phyloP scores from a whole-genome alignment of 2,797 vertebrate species.

The Anas acuta region DNA sequence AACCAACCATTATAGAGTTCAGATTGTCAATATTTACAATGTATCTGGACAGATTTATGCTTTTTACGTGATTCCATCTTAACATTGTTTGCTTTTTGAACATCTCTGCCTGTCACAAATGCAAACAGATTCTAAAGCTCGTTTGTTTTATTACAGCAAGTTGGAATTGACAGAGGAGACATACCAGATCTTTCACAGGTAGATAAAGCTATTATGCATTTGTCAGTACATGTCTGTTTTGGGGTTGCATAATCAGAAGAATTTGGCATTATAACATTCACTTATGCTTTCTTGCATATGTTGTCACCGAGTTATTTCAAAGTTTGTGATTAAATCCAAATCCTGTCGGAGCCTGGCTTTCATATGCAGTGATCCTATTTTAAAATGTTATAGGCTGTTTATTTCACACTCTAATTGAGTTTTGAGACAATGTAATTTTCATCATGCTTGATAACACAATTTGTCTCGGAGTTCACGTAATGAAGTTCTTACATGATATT shows the following conservation, averaged over 20 bases:
- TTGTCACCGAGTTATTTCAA: background rate
- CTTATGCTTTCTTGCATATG: background rate
- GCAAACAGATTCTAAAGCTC: constrained; percentile 20
- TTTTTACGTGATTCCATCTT: background rate
- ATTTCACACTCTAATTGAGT: background rate
- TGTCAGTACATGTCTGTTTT: background rate
- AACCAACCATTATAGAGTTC: background rate
- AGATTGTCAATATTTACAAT: background rate
- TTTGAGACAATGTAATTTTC: constrained; percentile 2
- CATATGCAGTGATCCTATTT: background rate
- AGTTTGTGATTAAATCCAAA: background rate
- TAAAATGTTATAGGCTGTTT: background rate
- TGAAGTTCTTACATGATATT: background rate
- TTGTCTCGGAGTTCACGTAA: background rate
- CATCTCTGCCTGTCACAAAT: background rate
- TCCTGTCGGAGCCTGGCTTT: background rate
- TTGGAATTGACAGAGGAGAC: constrained; percentile 98
- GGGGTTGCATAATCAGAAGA: constrained; percentile 11
- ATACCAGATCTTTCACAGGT: constrained; percentile 99
- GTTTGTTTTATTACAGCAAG: constrained; percentile 86
- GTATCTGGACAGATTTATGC: background rate
- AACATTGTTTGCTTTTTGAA: background rate
- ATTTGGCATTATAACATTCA: background rate
- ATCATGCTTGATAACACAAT: background rate
- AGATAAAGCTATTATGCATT: constrained; percentile 53